These are phyloP conservation scores for Mesocentrotus franciscanus DNA, from an alignment of 53 echinoderm and acorn worm genomes.

Conservation along the genomic window DNA sequence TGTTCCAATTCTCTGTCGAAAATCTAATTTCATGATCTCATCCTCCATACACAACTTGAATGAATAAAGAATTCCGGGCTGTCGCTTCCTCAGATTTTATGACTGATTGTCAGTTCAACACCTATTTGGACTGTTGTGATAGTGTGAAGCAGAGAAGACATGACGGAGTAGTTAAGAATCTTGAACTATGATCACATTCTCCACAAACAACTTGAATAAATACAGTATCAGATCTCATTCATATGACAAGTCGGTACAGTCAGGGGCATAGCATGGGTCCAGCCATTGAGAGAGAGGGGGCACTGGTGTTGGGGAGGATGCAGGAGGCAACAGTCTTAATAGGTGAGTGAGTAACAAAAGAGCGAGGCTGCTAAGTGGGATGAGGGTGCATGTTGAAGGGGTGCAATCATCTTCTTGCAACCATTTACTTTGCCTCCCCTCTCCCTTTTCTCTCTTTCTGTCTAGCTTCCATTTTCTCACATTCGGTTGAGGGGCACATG, in stretches of 20 bases:
- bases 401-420: background rate
- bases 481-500: background rate
- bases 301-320: too few relatives aligned
- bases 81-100: background rate
- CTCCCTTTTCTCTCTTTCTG: background rate
- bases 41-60: background rate
- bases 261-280: background rate
- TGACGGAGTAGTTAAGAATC: background rate
- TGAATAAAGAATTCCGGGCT: background rate
- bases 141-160: background rate
- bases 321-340: background rate
- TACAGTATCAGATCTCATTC: background rate
- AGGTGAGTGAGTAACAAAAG: background rate
- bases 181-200: background rate
- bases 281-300: background rate
- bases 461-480: background rate
- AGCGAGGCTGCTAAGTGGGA: background rate
- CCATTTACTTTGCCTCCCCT: background rate
- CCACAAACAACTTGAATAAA: background rate
- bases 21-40: background rate
- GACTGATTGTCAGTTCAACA: background rate
- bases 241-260: background rate
- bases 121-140: background rate
- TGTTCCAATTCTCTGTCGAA: background rate
- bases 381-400: background rate